Evolutionary conservation across 2,113 vertebrate species (phyloP), one percentile per base, ranked within the genome.

Genomic region (Lepisosteus oculatus): DNA sequence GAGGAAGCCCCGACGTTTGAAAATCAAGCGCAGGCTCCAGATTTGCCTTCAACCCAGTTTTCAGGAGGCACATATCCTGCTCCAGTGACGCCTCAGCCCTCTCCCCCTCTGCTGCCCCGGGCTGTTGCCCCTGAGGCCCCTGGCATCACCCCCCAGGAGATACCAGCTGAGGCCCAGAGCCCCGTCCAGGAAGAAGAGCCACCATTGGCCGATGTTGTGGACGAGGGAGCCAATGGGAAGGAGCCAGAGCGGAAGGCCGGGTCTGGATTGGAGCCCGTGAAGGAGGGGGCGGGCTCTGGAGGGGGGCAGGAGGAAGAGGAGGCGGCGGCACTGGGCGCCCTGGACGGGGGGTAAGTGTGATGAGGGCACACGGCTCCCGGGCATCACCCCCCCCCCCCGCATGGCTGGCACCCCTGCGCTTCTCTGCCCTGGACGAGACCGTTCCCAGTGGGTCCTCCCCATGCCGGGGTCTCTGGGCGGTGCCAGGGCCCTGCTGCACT

Each of bases 231-330:
- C 54, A 29, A 67, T 13, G 66, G 82, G 1, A 47, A 74, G 41
- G 15, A 65, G 51, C 55, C 9, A 64, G 59, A 3, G 41, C 13
- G 4, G 6, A 14, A 6, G 15, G 55, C 17, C 51, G 42, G 54
- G 41, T 59, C 11, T 14, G 51, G 42, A 43, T 42, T 43, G 4
- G 72, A 74, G 55, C 76, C 78, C 43, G 54, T 4, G n/a, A 76
- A 77, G 3, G 85, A 87, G 59, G 87, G 90, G 69, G 71, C 85
- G 84, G 88, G 87, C 75, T 89, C 85, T 80, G 88, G 88, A 77
- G 65, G 6, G 6, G 88, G 89, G 74, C 86, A 89, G 67, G 89
- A 90, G 69, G 89, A 90, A 65, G 89, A 90, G 69, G 88, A 90
- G 45, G 69, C 89, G 0, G 90, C 88, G 70, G 87, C 89, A 29